Evolutionary conservation across 1,140 invertebrate species (phyloP).

Genomic region (Drosophila nigromelanica): DNA sequence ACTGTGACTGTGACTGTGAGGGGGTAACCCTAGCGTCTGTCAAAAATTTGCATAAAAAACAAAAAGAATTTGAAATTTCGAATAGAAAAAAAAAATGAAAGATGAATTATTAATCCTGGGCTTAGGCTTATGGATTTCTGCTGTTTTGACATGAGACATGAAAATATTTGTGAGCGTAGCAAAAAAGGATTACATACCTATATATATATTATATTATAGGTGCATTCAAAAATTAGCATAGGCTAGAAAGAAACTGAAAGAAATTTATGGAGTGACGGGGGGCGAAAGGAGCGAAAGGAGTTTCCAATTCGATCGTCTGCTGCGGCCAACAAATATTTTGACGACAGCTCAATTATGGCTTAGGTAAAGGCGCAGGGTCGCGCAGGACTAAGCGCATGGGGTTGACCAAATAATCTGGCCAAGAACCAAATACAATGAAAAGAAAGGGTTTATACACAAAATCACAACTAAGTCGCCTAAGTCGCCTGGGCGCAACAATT

Average conservation of each 20-base stretch:
- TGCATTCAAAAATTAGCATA: constrained; percentile 52
- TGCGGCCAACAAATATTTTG: constrained; percentile 56
- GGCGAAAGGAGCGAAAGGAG: no score
- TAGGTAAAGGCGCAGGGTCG: constrained; percentile 17
- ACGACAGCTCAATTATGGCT: constrained; percentile 72
- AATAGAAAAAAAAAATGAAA: constrained; percentile 33
- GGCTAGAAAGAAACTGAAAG: constrained; percentile 2
- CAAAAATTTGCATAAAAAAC: constrained; percentile 67
- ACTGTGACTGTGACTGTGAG: constrained; percentile 13
- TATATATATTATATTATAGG: constrained; percentile 41
- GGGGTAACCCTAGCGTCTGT: constrained; percentile 25
- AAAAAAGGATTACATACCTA: constrained; percentile 61
- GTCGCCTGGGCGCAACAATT: constrained; percentile 10
- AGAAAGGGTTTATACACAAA: constrained; percentile 50
- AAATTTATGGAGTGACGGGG: neutral
- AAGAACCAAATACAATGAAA: neutral
- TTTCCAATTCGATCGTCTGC: neutral
- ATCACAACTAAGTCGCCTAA: constrained; percentile 58
- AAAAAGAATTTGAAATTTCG: constrained; percentile 16
- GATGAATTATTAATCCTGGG: constrained; percentile 1
- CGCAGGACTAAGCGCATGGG: neutral
- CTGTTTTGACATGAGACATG: constrained; percentile 72
- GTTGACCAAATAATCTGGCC: neutral
- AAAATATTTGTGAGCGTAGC: constrained; percentile 68
- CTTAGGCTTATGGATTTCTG: neutral